phyloP scores from a whole-genome alignment of 2,888 invertebrate genomes.

The Hydroisotoma schaefferi region DNA sequence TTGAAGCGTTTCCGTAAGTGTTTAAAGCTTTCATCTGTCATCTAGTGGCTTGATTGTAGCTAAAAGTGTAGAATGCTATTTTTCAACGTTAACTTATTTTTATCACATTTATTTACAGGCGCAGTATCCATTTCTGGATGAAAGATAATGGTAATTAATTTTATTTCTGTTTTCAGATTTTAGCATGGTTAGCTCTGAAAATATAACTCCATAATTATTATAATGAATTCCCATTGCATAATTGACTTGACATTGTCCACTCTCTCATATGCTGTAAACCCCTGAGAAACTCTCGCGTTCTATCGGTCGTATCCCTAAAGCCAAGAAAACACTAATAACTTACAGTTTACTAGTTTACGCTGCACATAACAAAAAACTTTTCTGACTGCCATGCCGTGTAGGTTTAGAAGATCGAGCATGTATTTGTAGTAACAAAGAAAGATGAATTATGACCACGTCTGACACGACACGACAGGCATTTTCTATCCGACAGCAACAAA shows the following conservation, averaged over 20 bases:
- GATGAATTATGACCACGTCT: conserved; percentile 26
- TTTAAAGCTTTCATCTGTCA: not conserved
- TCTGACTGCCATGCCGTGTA: too few relatives aligned
- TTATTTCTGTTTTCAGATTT: not conserved
- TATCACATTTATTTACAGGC: conserved; percentile 15
- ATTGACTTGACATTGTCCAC: too few relatives aligned
- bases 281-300: too few relatives aligned
- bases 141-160: conserved; percentile 70
- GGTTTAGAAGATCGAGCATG: conserved; percentile 6
- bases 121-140: conserved; percentile 78
- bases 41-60: not conserved
- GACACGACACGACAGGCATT: conserved; percentile 16
- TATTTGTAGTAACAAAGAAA: conserved; percentile 3
- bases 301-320: too few relatives aligned
- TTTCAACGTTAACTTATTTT: conserved; percentile 7
- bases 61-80: not conserved
- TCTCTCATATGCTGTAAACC: too few relatives aligned
- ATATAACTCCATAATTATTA: too few relatives aligned
- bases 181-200: too few relatives aligned
- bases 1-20: conserved; percentile 72
- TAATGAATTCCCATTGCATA: too few relatives aligned
- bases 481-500: not conserved
- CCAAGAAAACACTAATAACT: too few relatives aligned
- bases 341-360: too few relatives aligned
- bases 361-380: too few relatives aligned